phyloP scores from a whole-genome alignment of 2,888 invertebrate species.

The Geophilus truncorum region DNA sequence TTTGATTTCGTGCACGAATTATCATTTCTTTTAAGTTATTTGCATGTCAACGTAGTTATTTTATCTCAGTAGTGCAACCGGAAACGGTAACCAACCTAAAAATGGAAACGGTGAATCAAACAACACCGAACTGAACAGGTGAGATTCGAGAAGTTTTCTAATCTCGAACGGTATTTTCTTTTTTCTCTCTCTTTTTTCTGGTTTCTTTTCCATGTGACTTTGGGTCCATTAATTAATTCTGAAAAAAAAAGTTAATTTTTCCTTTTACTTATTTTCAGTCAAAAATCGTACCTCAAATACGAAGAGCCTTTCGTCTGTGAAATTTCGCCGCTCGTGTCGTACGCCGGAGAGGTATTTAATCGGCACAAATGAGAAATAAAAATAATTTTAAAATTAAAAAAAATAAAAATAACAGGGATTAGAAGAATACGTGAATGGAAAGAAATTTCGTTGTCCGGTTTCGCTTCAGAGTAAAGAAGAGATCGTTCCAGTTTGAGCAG shows the following conservation, averaged over 20 bases:
- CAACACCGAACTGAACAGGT: neutral
- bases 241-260: no score
- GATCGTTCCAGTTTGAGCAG: no score
- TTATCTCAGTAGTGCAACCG: neutral
- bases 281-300: conserved; percentile 48
- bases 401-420: conserved; percentile 59
- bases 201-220: neutral
- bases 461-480: conserved; percentile 51
- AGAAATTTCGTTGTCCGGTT: conserved; percentile 62
- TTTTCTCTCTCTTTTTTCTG: neutral
- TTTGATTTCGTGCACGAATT: neutral
- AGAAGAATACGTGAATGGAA: conserved; percentile 59
- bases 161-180: neutral
- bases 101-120: neutral
- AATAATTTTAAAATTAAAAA: no score
- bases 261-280: conserved; percentile 44
- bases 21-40: neutral
- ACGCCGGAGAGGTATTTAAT: conserved; percentile 68
- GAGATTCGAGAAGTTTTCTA: neutral
- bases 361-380: no score
- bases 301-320: conserved; percentile 61
- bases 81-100: neutral
- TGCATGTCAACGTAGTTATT: conserved; percentile 10
- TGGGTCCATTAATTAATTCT: no score
- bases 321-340: conserved; percentile 84